Percentiles rank a stretch among this genome's conserved stretches.
Conservation (phyloP, 64 coral and sea anemone genomes). For the Pocillopora verrucosa region DNA sequence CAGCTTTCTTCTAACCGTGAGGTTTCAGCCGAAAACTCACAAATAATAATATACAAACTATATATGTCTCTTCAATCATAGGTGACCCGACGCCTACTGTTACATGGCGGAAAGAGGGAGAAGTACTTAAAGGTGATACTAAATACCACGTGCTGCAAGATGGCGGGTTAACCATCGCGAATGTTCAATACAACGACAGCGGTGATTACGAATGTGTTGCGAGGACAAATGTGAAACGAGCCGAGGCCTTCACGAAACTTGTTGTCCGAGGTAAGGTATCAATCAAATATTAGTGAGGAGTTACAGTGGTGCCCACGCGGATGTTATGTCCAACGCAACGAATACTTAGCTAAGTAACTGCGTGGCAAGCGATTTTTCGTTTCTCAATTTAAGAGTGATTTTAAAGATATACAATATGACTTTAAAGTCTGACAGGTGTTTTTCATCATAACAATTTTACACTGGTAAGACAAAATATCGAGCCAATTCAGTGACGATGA, state of each 20-base stretch:
- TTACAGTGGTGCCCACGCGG: too few relatives aligned
- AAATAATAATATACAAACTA: not conserved
- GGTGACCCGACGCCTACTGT: conserved; percentile 36
- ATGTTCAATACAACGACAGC: conserved; percentile 39
- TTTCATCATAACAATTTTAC: too few relatives aligned
- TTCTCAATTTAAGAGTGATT: too few relatives aligned
- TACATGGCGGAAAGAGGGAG: conserved; percentile 39
- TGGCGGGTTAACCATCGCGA: conserved; percentile 32
- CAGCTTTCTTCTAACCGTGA: too few relatives aligned
- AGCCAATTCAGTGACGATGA: too few relatives aligned
- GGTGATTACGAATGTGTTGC: conserved; percentile 58
- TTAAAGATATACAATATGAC: too few relatives aligned
- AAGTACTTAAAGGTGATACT: not conserved
- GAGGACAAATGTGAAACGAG: conserved; percentile 23
- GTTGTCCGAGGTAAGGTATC: conserved; percentile 42
- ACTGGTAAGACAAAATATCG: too few relatives aligned
- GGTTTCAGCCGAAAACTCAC: too few relatives aligned
- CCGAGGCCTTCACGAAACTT: conserved; percentile 38
- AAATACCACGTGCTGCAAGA: conserved; percentile 14
- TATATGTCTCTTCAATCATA: not conserved
- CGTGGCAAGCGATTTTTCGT: not conserved
- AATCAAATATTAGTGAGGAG: not conserved
- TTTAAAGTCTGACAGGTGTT: too few relatives aligned
- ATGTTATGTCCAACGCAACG: not conserved
- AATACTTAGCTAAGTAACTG: not conserved